Base-by-base conservation (phyloP, 2,888 invertebrate species). In the Drosophila neotestacea region DNA sequence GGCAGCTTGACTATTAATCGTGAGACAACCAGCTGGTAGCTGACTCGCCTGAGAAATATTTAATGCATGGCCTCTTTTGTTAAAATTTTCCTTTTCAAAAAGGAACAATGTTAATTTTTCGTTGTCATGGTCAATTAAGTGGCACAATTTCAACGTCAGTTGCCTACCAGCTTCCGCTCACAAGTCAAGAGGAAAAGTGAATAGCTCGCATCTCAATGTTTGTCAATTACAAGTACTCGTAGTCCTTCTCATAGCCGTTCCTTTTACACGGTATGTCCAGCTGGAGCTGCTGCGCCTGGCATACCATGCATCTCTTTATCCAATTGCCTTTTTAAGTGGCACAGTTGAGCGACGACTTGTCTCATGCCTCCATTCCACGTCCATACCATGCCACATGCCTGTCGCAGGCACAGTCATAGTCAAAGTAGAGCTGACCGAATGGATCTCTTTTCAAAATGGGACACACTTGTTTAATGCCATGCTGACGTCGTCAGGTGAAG, bases 111-210 rank as follows among this genome's bases (percentile, higher is more conserved):
- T 75, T 83, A 88, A 85, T 88, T 83, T 81, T 78, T 80, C 86
- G 78, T 79, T 88, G 88, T 88, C 85, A 81, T 78, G 86, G 86
- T 78, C 85, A 88, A 86, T 86, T 86, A 81, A 84, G 76, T 88
- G 84, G 55, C 70, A 61, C 64, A 76, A 70, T 58, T 72, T 68
- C 63, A 61, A 42, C 50, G 39, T 13, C 59, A 59, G 48, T 16
- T 48, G 30, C 22, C 42, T 9, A 11, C 48, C 11, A 10, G 13
- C 7, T 9, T 1, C 28, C 34, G 4, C 28, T 22, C 34, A 41
- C 47, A 55, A 65, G 58, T 67, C 34, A 59, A 63, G 54, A 42
- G 54, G 59, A 68, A 69, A 77, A 76, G 74, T 77, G 75, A 70
- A 78, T 76, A 66, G 64, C 73, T 81, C 70, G 78, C 70, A 71